Evolutionary conservation across 2,797 vertebrate species (phyloP), one percentile per base, ranked within the genome.

Genomic region (Kryptolebias ocellatus): DNA sequence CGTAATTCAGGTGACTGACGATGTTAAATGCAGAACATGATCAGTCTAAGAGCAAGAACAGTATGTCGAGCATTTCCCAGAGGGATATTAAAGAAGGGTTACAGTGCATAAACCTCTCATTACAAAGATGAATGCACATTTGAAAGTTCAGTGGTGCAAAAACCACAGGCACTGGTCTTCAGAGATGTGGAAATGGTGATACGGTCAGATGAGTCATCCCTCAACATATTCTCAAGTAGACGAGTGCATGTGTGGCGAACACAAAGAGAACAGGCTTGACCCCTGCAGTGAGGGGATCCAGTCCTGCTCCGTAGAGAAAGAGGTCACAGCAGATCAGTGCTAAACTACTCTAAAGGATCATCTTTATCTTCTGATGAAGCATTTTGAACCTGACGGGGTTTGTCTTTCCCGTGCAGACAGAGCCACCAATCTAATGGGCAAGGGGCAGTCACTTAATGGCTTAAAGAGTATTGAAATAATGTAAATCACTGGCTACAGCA

Each of bases 71-170:
- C 47, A 51, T 56, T 50, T 56, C 59, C 47, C n/a, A 27, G 34
- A 60, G 27, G 31, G 24, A 50, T 62, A 61, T 50, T 59, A 52
- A 28, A 47, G 28, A 39, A 29, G 37, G 31, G 18, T 37, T 27
- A 18, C 11, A 53, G 20, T 47, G 51, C 42, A 60, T 69, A 39
- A 62, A 55, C 14, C 46, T 20, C 12, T 55, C 14, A 51, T 51
- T 62, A 51, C 53, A 50, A 37, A 53, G 53, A 64, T 55, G 4
- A n/a, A 52, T 57, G 53, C 37, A 63, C 54, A 52, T 52, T 57
- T 52, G n/a, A 55, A 42, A 52, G 60, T 52, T 52, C 27, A 52
- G 53, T 34, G 27, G 60, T 34, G 53, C 27, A 63, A 44, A 63
- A 52, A 44, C 54, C 31, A 28, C 8, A 24, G 15, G 11, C 37